Conservation (phyloP, 2,888 invertebrate genomes). For the Hypercompe scribonia region DNA sequence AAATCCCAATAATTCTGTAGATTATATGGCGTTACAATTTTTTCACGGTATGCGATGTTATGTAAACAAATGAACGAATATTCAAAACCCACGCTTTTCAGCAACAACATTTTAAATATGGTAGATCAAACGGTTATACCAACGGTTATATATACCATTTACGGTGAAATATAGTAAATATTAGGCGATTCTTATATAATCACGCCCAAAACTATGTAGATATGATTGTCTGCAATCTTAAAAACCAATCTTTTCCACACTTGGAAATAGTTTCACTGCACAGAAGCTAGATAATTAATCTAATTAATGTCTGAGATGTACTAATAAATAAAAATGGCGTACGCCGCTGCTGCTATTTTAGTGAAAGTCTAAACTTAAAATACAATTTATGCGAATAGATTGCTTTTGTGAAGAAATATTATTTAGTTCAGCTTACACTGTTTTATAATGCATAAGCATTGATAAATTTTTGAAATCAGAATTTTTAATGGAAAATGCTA, state of each 20-base stretch:
- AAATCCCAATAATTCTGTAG: no score
- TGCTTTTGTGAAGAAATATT: not conserved
- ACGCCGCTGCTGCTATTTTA: conserved; percentile 22
- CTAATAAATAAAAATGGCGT: conserved; percentile 30
- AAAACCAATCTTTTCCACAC: conserved; percentile 4
- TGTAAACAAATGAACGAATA: no score
- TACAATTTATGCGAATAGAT: not conserved
- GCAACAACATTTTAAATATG: not conserved
- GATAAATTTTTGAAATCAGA: not conserved
- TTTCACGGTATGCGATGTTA: no score
- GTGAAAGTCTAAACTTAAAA: conserved; percentile 31
- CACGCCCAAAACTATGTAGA: not conserved
- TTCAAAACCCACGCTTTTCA: not conserved
- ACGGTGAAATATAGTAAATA: not conserved
- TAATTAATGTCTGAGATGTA: conserved; percentile 33
- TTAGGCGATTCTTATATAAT: conserved; percentile 2
- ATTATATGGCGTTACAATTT: not conserved
- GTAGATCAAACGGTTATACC: not conserved
- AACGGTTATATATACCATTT: not conserved
- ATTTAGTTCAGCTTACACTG: not conserved
- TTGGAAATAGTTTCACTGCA: conserved; percentile 12
- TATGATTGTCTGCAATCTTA: conserved; percentile 8
- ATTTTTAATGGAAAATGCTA: not conserved
- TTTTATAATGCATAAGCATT: not conserved
- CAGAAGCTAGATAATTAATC: conserved; percentile 27